These are phyloP conservation scores for Sminthurinus signatus DNA, from an alignment of 1,140 invertebrate species.

Conservation along the genomic window DNA sequence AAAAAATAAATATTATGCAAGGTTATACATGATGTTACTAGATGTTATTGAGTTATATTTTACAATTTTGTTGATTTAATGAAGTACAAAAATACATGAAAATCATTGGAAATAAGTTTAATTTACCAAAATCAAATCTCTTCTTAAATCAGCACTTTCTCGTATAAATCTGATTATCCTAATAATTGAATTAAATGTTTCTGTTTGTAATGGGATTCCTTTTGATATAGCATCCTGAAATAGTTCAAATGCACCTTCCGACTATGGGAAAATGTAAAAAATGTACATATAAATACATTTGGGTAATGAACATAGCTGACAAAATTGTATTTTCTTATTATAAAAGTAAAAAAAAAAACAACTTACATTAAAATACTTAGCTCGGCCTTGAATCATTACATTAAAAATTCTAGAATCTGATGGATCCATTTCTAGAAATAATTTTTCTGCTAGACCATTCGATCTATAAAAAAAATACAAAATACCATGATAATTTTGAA, in stretches of 20 bases:
- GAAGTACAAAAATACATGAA: too few relatives aligned
- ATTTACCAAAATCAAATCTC: too few relatives aligned
- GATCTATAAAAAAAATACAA: slow-evolving; percentile 51
- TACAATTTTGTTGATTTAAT: too few relatives aligned
- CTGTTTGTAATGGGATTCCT: slow-evolving; percentile 55
- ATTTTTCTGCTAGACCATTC: slow-evolving; percentile 59
- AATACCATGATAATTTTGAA: too few relatives aligned
- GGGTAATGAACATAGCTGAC: too few relatives aligned
- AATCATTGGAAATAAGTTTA: too few relatives aligned
- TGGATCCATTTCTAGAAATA: slow-evolving; percentile 52
- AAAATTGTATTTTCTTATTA: too few relatives aligned
- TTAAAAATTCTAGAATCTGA: slow-evolving; percentile 53
- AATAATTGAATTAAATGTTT: slow-evolving; percentile 67
- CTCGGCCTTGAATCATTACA: slow-evolving; percentile 64
- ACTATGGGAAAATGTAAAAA: slow-evolving; percentile 48
- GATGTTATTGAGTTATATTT: too few relatives aligned
- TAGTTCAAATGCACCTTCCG: slow-evolving; percentile 57
- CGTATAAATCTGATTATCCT: slow-evolving; percentile 53
- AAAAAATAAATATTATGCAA: too few relatives aligned
- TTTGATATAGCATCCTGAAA: slow-evolving; percentile 61
- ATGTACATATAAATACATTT: too few relatives aligned
- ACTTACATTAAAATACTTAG: slow-evolving; percentile 58
- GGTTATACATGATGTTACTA: too few relatives aligned
- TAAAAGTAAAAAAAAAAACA: too few relatives aligned
- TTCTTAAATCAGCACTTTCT: slow-evolving; percentile 57